Percentiles rank a stretch among this genome's conserved stretches.
phyloP scores from a whole-genome alignment of 1,140 invertebrate genomes.

The Leptopilina boulardi region DNA sequence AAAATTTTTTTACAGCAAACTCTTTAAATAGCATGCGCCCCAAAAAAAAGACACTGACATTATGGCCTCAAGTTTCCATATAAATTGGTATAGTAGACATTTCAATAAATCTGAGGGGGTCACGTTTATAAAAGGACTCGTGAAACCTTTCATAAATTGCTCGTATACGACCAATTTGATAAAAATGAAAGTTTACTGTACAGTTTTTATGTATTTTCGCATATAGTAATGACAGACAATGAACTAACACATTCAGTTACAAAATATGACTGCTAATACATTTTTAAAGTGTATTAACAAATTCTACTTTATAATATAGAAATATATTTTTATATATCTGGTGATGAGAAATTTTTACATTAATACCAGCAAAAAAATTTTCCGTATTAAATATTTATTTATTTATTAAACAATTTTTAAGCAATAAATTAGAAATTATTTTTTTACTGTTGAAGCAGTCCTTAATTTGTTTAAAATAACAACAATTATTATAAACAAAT shows the following conservation, averaged over 20 bases:
- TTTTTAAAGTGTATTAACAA: neutral
- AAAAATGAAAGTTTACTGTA: neutral
- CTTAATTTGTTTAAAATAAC: too few relatives aligned
- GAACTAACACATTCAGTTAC: neutral
- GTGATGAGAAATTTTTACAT: too few relatives aligned
- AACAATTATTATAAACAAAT: too few relatives aligned
- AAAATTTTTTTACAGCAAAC: neutral
- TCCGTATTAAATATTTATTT: too few relatives aligned
- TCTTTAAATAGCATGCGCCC: neutral
- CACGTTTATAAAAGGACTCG: neutral
- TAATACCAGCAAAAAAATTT: too few relatives aligned
- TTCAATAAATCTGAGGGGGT: conserved; percentile 19
- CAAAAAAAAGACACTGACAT: neutral
- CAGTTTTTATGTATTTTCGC: conserved; percentile 12
- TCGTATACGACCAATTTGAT: neutral
- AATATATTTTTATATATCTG: too few relatives aligned
- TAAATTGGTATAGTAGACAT: neutral
- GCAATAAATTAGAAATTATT: too few relatives aligned
- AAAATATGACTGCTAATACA: neutral
- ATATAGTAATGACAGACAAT: neutral
- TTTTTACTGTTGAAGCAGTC: too few relatives aligned
- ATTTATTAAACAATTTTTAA: too few relatives aligned
- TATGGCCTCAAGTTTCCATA: conserved; percentile 12
- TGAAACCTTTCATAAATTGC: conserved; percentile 17
- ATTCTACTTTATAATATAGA: neutral